phyloP scores from a whole-genome alignment of 2,888 invertebrate genomes.

The Hemistola chrysoprasaria region DNA sequence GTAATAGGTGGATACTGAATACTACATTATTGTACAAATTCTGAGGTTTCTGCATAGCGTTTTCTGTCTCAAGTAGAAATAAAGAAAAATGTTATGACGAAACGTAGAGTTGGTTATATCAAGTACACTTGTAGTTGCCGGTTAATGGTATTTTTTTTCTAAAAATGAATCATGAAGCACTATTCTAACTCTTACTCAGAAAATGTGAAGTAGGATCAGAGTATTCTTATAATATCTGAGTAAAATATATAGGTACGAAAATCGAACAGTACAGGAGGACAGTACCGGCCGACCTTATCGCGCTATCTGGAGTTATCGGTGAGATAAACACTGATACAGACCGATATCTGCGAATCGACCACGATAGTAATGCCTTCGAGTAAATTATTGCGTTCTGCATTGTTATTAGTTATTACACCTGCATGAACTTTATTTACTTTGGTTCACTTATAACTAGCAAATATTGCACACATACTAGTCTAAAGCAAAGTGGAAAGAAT shows the following conservation, averaged over 20 bases:
- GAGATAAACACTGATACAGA: slow-evolving; percentile 13
- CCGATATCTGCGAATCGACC: slow-evolving; percentile 14
- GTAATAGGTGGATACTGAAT: no score
- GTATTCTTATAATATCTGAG: background rate
- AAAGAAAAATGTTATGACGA: no score
- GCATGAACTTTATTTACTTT: background rate
- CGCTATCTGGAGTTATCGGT: slow-evolving; percentile 16
- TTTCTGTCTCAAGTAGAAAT: no score
- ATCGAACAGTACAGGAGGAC: slow-evolving; percentile 7
- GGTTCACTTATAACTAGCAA: no score
- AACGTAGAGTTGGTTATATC: no score
- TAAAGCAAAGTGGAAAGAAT: no score
- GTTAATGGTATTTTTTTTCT: background rate
- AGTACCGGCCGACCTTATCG: slow-evolving; percentile 11
- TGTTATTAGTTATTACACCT: slow-evolving; percentile 16
- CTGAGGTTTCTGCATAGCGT: no score
- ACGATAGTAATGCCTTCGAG: slow-evolving; percentile 4
- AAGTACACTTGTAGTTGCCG: no score
- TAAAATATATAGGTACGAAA: slow-evolving; percentile 11
- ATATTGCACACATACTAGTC: no score
- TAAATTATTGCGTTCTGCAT: slow-evolving; percentile 12
- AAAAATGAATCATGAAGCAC: background rate
- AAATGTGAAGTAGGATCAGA: no score
- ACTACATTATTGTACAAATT: no score
- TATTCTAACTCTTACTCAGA: no score